Evolutionary conservation across 2,888 invertebrate genomes (phyloP).

Genomic region (Tachina lurida): DNA sequence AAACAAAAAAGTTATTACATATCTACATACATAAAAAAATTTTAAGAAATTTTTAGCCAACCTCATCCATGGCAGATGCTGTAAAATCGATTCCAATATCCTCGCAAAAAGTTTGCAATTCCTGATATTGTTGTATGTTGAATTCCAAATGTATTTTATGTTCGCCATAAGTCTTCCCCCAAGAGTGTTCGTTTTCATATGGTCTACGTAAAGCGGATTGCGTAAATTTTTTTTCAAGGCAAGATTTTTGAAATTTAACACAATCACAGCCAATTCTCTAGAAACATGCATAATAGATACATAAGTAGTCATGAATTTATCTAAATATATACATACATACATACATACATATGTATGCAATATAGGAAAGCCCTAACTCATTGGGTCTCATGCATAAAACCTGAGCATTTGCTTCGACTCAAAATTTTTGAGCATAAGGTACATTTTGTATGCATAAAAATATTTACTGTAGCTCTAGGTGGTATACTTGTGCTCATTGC

Average conservation of each 20-base stretch:
- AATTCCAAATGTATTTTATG: slow-evolving; percentile 90
- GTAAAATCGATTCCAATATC: slow-evolving; percentile 87
- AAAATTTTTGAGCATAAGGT: no score
- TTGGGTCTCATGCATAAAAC: no score
- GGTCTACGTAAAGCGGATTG: slow-evolving; percentile 85
- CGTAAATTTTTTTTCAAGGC: slow-evolving; percentile 88
- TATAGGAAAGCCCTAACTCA: no score
- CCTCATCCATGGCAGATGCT: slow-evolving; percentile 92
- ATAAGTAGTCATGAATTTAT: background rate
- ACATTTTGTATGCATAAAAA: no score
- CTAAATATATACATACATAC: background rate
- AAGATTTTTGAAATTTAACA: slow-evolving; percentile 93
- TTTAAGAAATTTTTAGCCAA: slow-evolving; percentile 75
- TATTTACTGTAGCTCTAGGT: no score
- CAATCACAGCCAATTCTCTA: slow-evolving; percentile 87
- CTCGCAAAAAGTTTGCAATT: slow-evolving; percentile 86
- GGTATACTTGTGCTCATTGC: no score
- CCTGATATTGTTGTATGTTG: slow-evolving; percentile 86
- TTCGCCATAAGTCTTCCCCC: slow-evolving; percentile 91
- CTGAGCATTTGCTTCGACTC: no score
- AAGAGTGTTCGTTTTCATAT: slow-evolving; percentile 87
- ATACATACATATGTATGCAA: background rate
- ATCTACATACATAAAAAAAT: no score
- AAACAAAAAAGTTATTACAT: no score
- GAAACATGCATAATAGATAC: slow-evolving; percentile 23